A percentile compares a stretch with the other conserved stretches of the same genome.
These are phyloP conservation scores for Bembecia ichneumoniformis DNA, from an alignment of 2,888 invertebrate species.

Conservation along the genomic window DNA sequence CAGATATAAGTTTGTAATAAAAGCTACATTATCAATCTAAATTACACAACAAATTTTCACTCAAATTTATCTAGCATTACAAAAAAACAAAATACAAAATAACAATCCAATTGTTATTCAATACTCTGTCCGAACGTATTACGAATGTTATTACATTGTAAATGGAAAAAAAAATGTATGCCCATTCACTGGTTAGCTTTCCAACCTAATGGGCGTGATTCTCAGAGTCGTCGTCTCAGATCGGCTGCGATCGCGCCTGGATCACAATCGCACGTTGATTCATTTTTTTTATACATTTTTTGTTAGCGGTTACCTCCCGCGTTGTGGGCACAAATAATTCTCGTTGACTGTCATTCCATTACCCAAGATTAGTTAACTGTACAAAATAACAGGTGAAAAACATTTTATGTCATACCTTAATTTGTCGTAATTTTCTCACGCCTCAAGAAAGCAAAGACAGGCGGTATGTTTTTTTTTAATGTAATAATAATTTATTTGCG, in stretches of 20 bases:
- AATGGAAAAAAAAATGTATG: constrained; percentile 11
- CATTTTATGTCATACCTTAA: too few relatives aligned
- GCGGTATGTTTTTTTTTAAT: too few relatives aligned
- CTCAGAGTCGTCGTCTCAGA: constrained; percentile 16
- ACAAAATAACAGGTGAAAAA: background rate
- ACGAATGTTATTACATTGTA: constrained; percentile 11
- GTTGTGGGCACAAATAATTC: background rate
- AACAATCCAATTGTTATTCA: constrained; percentile 1
- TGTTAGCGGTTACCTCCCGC: constrained; percentile 5
- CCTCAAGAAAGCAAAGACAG: too few relatives aligned
- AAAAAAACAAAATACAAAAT: background rate
- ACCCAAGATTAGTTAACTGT: background rate
- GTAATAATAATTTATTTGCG: too few relatives aligned
- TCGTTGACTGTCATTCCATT: background rate
- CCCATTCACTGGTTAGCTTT: constrained; percentile 20
- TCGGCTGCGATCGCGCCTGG: constrained; percentile 16
- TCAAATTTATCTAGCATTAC: too few relatives aligned
- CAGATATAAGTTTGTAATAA: too few relatives aligned
- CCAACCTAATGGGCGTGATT: constrained; percentile 7
- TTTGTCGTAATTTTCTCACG: too few relatives aligned
- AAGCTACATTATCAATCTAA: too few relatives aligned
- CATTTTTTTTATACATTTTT: constrained; percentile 11
- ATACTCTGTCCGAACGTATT: background rate
- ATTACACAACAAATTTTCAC: too few relatives aligned
- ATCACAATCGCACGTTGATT: constrained; percentile 10